These are phyloP conservation scores for Dipodomys spectabilis DNA, from an alignment of 2,113 vertebrate species.

Conservation along the genomic window DNA sequence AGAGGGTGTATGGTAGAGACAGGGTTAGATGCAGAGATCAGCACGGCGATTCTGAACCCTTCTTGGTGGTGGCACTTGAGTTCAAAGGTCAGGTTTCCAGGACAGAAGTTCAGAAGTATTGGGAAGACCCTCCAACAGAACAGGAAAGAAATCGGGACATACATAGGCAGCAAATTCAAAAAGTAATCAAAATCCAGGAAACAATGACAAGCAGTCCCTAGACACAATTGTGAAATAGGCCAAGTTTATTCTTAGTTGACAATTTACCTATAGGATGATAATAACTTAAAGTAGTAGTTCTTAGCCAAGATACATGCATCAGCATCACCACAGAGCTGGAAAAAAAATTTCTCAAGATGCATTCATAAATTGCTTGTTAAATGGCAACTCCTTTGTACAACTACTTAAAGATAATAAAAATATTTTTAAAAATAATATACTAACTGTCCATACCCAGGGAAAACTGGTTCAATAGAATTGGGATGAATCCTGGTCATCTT, in stretches of 20 bases:
- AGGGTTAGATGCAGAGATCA: constrained; percentile 14
- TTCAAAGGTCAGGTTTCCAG: constrained; percentile 37
- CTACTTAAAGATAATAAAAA: no score
- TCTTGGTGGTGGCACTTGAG: not conserved
- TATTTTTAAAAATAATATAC: not conserved
- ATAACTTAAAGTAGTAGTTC: constrained; percentile 46
- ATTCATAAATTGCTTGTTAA: no score
- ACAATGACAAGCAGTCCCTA: constrained; percentile 26
- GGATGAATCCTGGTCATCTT: not conserved
- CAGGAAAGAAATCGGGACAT: constrained; percentile 35
- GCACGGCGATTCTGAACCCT: not conserved
- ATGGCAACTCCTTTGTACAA: no score
- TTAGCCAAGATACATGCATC: constrained; percentile 8
- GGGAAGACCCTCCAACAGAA: not conserved
- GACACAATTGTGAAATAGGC: constrained; percentile 67
- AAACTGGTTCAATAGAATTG: not conserved
- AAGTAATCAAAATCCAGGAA: constrained; percentile 47
- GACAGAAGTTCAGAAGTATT: not conserved
- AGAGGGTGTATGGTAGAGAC: not conserved
- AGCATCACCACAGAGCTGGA: not conserved
- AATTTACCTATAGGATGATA: constrained; percentile 7
- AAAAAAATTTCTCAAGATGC: not conserved
- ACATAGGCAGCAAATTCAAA: constrained; percentile 2
- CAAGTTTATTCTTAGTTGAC: constrained; percentile 66
- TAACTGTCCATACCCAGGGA: not conserved